Evolutionary conservation across 2,113 vertebrate genomes (phyloP).

Genomic region (Nansenia antarctica): DNA sequence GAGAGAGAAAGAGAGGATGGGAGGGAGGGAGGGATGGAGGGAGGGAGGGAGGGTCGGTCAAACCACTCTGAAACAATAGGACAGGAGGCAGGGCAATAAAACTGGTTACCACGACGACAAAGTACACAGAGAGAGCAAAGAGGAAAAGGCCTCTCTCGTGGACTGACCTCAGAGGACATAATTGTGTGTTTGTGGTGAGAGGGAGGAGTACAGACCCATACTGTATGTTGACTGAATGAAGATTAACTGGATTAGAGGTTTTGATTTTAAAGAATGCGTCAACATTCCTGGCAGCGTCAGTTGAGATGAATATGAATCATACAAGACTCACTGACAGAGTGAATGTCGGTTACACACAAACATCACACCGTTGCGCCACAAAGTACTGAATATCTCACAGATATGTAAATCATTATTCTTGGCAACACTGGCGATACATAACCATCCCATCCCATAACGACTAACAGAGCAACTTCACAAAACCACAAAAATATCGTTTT

Average conservation of each 20-base stretch:
- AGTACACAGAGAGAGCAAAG: background rate
- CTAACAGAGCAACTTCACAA: too few relatives aligned
- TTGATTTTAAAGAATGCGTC: background rate
- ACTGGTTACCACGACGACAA: conserved; percentile 3
- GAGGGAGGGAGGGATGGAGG: too few relatives aligned
- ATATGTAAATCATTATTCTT: background rate
- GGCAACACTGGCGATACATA: background rate
- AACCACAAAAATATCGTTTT: too few relatives aligned
- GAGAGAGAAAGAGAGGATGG: background rate
- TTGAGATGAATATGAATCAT: too few relatives aligned
- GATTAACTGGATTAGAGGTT: background rate
- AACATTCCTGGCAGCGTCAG: too few relatives aligned
- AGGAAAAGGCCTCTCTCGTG: background rate
- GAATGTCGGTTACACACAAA: too few relatives aligned
- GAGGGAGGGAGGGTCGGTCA: too few relatives aligned
- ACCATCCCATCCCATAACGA: background rate
- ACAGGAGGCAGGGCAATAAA: conserved; percentile 11
- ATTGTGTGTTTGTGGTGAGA: background rate
- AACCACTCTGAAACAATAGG: background rate
- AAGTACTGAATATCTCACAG: too few relatives aligned
- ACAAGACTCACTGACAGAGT: too few relatives aligned
- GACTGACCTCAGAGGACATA: background rate
- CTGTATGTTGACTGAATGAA: background rate
- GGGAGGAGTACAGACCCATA: background rate
- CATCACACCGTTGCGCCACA: too few relatives aligned